Percentiles rank a stretch among this genome's conserved stretches.
phyloP scores from a whole-genome alignment of 2,113 vertebrate genomes.

The Nannobrachium achirus region DNA sequence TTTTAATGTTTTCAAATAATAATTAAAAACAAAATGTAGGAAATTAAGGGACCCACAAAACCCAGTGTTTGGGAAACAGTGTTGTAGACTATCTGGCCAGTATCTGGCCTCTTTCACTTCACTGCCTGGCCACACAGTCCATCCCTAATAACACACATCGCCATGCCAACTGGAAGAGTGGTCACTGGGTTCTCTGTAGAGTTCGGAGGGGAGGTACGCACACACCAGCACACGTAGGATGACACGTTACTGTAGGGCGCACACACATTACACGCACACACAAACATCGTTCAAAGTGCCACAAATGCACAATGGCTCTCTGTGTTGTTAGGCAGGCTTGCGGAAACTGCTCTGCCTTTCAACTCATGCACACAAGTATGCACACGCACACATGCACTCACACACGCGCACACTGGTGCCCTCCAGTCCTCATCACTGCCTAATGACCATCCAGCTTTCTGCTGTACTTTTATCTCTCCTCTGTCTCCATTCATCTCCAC shows the following conservation, averaged over 20 bases:
- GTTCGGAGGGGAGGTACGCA: constrained; percentile 1
- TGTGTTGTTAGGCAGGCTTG: constrained; percentile 26
- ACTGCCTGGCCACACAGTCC: constrained; percentile 25
- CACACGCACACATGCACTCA: constrained; percentile 2
- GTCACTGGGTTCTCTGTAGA: constrained; percentile 3
- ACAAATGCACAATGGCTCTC: constrained; percentile 31
- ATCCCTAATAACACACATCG: constrained; percentile 13
- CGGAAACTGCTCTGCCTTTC: constrained; percentile 22
- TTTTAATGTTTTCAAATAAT: no score
- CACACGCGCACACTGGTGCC: background rate
- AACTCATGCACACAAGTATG: background rate
- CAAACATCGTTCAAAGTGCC: background rate
- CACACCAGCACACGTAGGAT: background rate
- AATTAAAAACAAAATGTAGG: no score
- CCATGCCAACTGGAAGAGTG: constrained; percentile 19
- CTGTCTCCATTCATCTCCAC: constrained; percentile 22
- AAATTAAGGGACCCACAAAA: no score
- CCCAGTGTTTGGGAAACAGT: no score
- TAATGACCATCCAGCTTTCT: constrained; percentile 45
- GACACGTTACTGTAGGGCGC: background rate
- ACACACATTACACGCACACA: constrained; percentile 22
- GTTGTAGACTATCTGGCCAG: constrained; percentile 8
- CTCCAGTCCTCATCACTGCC: constrained; percentile 22
- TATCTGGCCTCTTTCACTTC: constrained; percentile 45
- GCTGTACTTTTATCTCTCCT: constrained; percentile 28